Evolutionary conservation across 2,797 vertebrate species (phyloP), one percentile per base, ranked within the genome.

Genomic region (Rhynchonycteris naso): DNA sequence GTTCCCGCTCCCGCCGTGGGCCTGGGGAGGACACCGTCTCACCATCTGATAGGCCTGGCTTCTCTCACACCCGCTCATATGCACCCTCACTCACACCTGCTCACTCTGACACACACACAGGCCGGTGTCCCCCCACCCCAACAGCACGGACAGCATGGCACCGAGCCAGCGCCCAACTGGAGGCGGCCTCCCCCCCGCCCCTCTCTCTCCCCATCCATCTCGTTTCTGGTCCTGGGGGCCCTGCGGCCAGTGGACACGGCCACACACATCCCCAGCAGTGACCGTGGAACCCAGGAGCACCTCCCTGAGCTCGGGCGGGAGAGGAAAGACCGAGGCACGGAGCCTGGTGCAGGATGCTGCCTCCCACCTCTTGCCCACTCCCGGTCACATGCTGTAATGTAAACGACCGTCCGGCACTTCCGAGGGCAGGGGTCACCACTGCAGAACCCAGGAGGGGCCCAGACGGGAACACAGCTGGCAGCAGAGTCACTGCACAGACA

Each of bases 1-100:
- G 97, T 99, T 99, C 47, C 99, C 99, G 94, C 99, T 99, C 72
- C 99, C 99, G 59, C 99, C 99, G 0, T 97, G 98, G 12, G 99
- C 99, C 99, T 99, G 97, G 33, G 88, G 1, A 2, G 61, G 71
- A 95, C 14, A 59, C 2, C 33, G 74, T 38, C 1, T 2, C 6
- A 15, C 61, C 15, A 33, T 69, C 28, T 10, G 24, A 10, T 24
- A 26, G 0, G n/a, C 30, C 38, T 10, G 13, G 28, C 33, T 1
- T 54, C 33, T 66, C 43, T 10, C 24, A 65, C 43, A 33, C 21
- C 13, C 33, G 16, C 38, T 9, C 47, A 58, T 33, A 54, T 24
- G 26, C 52, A 54, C 22, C 2, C 1, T 18, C 14, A 33, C 38
- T 43, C 56, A 63, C 50, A 50, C 5, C 33, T 11, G 7, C 50